These are phyloP conservation scores for Podarcis siculus DNA, from an alignment of 2,797 vertebrate genomes.

Conservation along the genomic window DNA sequence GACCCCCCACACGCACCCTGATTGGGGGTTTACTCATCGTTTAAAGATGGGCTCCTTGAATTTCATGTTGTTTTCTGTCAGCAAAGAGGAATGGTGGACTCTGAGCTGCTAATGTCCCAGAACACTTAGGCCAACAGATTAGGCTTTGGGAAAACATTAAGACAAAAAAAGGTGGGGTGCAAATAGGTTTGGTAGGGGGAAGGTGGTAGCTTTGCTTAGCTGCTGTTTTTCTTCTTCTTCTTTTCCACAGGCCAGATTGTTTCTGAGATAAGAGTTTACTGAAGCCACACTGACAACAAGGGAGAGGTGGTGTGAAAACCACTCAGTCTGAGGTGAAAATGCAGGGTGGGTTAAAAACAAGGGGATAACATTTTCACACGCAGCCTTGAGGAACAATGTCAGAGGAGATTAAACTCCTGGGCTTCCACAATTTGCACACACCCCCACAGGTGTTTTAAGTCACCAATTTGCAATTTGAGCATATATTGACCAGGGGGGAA, in stretches of 20 bases:
- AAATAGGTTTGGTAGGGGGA: conserved; percentile 72
- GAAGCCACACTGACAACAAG: background rate
- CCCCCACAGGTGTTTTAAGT: background rate
- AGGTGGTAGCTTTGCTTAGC: conserved; percentile 64
- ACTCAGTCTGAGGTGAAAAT: conserved; percentile 26
- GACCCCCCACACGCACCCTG: conserved; percentile 59
- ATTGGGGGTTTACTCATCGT: conserved; percentile 78
- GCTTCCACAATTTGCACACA: background rate
- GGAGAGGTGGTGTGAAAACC: conserved; percentile 58
- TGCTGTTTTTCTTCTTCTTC: conserved; percentile 56
- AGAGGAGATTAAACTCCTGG: conserved; percentile 15
- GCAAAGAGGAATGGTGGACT: conserved; percentile 77
- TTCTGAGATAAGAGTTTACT: background rate
- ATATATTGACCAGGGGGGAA: background rate
- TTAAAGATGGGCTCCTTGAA: conserved; percentile 78
- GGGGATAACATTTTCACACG: conserved; percentile 7
- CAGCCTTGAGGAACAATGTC: background rate
- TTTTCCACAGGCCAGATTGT: conserved; percentile 59
- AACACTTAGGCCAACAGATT: conserved; percentile 86
- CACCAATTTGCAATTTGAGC: background rate
- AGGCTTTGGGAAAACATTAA: conserved; percentile 79
- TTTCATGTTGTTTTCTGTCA: conserved; percentile 81
- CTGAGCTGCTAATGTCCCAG: conserved; percentile 85
- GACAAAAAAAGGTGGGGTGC: conserved; percentile 78
- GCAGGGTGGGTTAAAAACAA: background rate